phyloP scores from a whole-genome alignment of 2,113 vertebrate genomes.

The Oncorhynchus gorbuscha region DNA sequence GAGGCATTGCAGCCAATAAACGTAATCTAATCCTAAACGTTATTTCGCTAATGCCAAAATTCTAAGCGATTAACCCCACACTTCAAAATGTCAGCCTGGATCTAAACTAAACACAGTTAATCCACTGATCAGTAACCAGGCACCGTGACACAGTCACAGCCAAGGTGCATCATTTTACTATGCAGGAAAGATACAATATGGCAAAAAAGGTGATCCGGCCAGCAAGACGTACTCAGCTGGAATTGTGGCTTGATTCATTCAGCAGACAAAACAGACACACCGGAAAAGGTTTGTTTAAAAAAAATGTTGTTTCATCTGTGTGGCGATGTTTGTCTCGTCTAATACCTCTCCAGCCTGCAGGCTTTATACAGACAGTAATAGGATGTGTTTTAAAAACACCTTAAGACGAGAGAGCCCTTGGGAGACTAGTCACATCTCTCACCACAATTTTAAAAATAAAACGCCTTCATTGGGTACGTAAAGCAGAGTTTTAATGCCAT shows the following conservation, averaged over 20 bases:
- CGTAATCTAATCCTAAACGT: constrained; percentile 23
- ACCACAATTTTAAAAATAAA: constrained; percentile 63
- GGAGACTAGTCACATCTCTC: constrained; percentile 27
- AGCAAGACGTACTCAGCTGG: neutral
- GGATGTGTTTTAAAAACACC: constrained; percentile 22
- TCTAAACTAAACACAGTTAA: constrained; percentile 42
- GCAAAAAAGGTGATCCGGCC: neutral
- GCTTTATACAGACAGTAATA: constrained; percentile 31
- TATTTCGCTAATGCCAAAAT: constrained; percentile 34
- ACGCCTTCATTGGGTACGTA: constrained; percentile 44
- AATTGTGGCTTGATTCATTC: neutral
- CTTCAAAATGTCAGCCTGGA: constrained; percentile 26
- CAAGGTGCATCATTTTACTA: neutral
- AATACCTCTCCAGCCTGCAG: constrained; percentile 15
- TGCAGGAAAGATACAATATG: neutral
- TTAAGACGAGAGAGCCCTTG: neutral
- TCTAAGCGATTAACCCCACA: constrained; percentile 50
- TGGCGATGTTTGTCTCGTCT: constrained; percentile 13
- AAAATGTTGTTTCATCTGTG: too few species aligned
- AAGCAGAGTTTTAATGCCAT: constrained; percentile 50
- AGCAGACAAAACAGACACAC: neutral
- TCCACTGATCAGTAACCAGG: constrained; percentile 35
- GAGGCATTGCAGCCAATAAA: constrained; percentile 36
- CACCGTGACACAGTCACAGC: constrained; percentile 1
- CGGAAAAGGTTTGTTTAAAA: too few species aligned